Base-by-base conservation (phyloP, 2,113 vertebrate genomes). In the Corvus moneduloides region DNA sequence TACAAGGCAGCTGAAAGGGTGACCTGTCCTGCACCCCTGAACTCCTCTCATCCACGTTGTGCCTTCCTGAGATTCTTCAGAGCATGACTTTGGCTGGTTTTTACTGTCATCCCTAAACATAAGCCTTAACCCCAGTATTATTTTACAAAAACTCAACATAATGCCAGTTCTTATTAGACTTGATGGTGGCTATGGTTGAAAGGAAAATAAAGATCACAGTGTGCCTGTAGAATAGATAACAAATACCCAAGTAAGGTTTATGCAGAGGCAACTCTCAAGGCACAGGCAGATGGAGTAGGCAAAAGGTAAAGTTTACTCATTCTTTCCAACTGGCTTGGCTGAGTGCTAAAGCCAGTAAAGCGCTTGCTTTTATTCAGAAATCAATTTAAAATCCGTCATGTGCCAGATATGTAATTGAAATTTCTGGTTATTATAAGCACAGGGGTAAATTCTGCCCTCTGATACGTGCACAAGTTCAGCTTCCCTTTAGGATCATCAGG, bases 241-340 rank as follows among this genome's bases (percentile, higher is more conserved):
- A 93, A 93, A 78, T 55, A 90, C 33, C 13, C 22, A 1, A 68
- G 80, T 12, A 27, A 95, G 73, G 87, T 92, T 94, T 94, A 78
- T 37, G 84, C 39, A 82, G 68, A 90, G 56, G 51, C 72, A 84
- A 27, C 28, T 87, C 69, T 82, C 3, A 3, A 94, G 56, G 52
- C 90, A 84, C 13, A 64, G 52, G 66, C 76, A 92, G 62, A 92
- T 48, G 51, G 71, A 89, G 88, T 58, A 95, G 84, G 88, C 46
- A 96, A 93, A 96, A 93, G 92, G 92, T 96, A 71, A 94, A 93
- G 79, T 93, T 91, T 90, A 93, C 41, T 68, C 80, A 90, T 96
- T 91, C 90, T 87, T 97, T 90, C 83, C 76, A 78, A 15, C 26
- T 89, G 83, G 22, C 61, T 95, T 90, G 83, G 73, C 86, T 46